These are phyloP conservation scores for Scalopus aquaticus DNA, from an alignment of 2,113 vertebrate species.

Conservation along the genomic window DNA sequence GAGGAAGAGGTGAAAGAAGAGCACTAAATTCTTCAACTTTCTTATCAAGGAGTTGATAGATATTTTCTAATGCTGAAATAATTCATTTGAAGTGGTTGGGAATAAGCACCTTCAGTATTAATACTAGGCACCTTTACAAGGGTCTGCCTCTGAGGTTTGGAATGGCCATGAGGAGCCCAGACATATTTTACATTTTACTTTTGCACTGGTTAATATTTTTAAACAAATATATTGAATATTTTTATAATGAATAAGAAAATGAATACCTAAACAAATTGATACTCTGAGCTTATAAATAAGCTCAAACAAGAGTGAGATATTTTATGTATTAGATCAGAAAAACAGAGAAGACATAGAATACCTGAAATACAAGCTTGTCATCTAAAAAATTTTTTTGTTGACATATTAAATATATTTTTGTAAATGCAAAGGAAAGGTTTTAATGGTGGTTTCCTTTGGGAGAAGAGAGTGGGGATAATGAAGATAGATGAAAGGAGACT, in stretches of 20 bases:
- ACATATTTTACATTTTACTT: not conserved
- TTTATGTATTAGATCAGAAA: not conserved
- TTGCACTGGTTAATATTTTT: not conserved
- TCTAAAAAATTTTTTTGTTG: not conserved
- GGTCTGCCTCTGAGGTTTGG: not conserved
- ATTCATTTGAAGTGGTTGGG: not conserved
- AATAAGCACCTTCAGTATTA: not conserved
- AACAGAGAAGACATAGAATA: not conserved
- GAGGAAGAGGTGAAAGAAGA: not conserved
- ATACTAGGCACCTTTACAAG: not conserved
- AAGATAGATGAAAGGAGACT: not conserved
- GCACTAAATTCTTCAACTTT: not conserved
- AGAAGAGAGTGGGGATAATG: not conserved
- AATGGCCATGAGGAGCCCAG: not conserved
- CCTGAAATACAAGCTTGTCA: not conserved
- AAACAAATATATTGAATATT: not conserved
- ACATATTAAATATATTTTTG: not conserved
- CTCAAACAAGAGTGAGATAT: not conserved
- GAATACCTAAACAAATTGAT: not conserved
- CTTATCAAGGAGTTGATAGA: not conserved
- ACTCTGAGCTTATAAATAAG: not conserved
- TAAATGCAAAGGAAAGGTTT: conserved; percentile 32
- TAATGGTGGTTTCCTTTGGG: not conserved
- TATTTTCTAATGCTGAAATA: not conserved
- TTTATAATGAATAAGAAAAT: conserved; percentile 10